Conservation (phyloP, 1,140 invertebrate genomes). For the Condylostylus longicornis region DNA sequence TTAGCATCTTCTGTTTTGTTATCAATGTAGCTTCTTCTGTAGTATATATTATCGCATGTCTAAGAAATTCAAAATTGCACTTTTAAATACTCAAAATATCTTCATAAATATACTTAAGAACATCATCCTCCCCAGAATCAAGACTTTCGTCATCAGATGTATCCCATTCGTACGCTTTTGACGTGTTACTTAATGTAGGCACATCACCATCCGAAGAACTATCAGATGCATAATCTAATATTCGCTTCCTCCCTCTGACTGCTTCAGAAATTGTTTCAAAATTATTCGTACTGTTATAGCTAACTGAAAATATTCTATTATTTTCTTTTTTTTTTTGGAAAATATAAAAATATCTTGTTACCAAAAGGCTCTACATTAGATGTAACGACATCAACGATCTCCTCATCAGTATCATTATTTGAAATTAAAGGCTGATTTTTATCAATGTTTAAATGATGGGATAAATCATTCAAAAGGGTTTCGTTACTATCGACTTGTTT, state of each 20-base stretch:
- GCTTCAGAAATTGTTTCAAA: conserved; percentile 42
- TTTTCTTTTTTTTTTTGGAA: not conserved
- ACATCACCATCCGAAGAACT: conserved; percentile 62
- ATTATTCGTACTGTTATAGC: conserved; percentile 34
- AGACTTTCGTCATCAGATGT: conserved; percentile 62
- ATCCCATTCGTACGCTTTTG: conserved; percentile 47
- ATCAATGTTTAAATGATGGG: conserved; percentile 25
- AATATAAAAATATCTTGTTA: conserved; percentile 20
- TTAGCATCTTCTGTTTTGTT: conserved; percentile 57
- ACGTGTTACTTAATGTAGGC: conserved; percentile 45
- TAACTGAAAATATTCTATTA: conserved; percentile 10
- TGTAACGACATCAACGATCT: conserved; percentile 29
- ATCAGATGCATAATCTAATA: conserved; percentile 48
- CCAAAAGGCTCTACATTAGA: conserved; percentile 39
- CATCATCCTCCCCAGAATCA: conserved; percentile 61
- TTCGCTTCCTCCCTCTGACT: conserved; percentile 36
- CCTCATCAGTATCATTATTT: conserved; percentile 17
- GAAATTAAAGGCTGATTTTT: conserved; percentile 10
- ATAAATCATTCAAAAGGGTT: conserved; percentile 18
- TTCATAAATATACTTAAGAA: conserved; percentile 47
- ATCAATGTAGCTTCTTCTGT: conserved; percentile 71
- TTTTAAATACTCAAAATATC: not conserved
- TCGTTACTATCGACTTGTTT: conserved; percentile 27
- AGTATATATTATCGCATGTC: conserved; percentile 74
- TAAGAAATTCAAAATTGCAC: conserved; percentile 31